These are phyloP conservation scores for Cataglyphis cursor DNA, from an alignment of 2,888 invertebrate species.

Conservation along the genomic window DNA sequence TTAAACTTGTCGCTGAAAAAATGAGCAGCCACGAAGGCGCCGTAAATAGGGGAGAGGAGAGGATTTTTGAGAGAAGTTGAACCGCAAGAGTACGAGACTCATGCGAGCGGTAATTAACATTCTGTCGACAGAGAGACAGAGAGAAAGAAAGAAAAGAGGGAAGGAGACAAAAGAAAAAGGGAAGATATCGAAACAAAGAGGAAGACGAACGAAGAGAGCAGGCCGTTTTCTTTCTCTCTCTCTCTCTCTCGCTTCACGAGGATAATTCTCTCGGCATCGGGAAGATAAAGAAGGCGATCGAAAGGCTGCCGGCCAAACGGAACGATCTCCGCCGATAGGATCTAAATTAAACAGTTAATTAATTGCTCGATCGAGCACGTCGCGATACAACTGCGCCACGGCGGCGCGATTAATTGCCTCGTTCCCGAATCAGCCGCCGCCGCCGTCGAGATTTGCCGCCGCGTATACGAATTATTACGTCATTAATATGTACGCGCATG, in stretches of 20 bases:
- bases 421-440: slow-evolving; percentile 64
- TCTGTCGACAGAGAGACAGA: slow-evolving; percentile 44
- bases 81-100: slow-evolving; percentile 54
- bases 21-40: slow-evolving; percentile 75
- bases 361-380: slow-evolving; percentile 75
- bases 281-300: slow-evolving; percentile 63
- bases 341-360: slow-evolving; percentile 84
- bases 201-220: slow-evolving; percentile 31
- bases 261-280: slow-evolving; percentile 49
- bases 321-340: slow-evolving; percentile 74
- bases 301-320: slow-evolving; percentile 37
- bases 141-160: not conserved
- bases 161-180: not conserved
- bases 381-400: slow-evolving; percentile 48
- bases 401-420: slow-evolving; percentile 72
- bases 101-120: slow-evolving; percentile 69
- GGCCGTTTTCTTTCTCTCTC: slow-evolving; percentile 23
- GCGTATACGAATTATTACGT: slow-evolving; percentile 70
- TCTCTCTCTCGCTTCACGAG: not conserved
- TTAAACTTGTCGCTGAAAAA: slow-evolving; percentile 81
- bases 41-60: slow-evolving; percentile 62
- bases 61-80: slow-evolving; percentile 63
- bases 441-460: slow-evolving; percentile 63
- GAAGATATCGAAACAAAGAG: not conserved
- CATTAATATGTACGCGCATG: slow-evolving; percentile 59